Conservation (phyloP, 2,797 vertebrate genomes). For the Eidolon dupreanum region DNA sequence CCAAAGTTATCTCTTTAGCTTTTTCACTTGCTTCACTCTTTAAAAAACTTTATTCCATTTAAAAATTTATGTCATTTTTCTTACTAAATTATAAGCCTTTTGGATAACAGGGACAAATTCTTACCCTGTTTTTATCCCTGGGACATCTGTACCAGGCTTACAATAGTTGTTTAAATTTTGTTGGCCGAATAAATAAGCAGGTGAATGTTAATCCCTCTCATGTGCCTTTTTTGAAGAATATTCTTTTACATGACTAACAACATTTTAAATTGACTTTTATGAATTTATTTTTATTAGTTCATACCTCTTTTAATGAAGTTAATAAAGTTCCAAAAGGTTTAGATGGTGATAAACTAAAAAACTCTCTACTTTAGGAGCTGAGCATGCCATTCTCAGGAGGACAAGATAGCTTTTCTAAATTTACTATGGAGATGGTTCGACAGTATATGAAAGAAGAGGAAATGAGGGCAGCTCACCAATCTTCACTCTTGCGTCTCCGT, state of each 20-base stretch:
- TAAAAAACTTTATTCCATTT: neutral
- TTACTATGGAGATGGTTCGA: conserved; percentile 99
- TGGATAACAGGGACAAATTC: conserved; percentile 1
- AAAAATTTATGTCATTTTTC: conserved; percentile 25
- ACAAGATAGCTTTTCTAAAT: conserved; percentile 96
- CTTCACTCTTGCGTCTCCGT: conserved; percentile 94
- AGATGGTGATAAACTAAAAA: neutral
- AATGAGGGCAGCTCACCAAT: conserved; percentile 96
- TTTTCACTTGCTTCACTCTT: conserved; percentile 27
- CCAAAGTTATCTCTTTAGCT: neutral
- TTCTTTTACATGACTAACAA: neutral
- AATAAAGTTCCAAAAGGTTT: conserved; percentile 19
- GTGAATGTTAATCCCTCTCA: neutral
- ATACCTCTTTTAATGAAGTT: conserved; percentile 36
- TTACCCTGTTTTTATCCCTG: neutral
- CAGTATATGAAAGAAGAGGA: conserved; percentile 99
- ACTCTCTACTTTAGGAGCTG: conserved; percentile 85
- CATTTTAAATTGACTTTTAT: neutral
- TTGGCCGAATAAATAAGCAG: conserved; percentile 22
- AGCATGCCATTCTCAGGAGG: conserved; percentile 94
- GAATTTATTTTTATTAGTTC: conserved; percentile 18
- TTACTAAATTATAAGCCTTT: conserved; percentile 24
- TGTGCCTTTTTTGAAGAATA: neutral
- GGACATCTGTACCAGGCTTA: neutral
- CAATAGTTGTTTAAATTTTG: conserved; percentile 7